Base-by-base conservation (phyloP, 2,113 vertebrate species). In the Takifugu flavidus region DNA sequence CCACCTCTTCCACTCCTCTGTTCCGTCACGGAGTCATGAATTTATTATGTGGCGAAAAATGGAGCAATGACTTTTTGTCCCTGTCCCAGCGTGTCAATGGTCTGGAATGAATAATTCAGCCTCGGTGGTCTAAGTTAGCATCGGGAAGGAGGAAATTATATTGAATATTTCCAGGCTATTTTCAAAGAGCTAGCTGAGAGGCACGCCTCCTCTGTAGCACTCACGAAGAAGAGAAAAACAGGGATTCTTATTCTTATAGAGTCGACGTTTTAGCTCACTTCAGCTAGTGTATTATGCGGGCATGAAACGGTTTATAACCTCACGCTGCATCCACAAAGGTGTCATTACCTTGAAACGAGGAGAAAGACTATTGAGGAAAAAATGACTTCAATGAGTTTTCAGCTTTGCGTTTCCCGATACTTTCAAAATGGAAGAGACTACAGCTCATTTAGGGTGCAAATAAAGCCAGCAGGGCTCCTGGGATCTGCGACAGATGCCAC, bases 41-140 rank as follows among this genome's bases (percentile, higher is more conserved):
- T 88, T 86, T 82, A 86, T 89, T 80, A 88, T 89, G 80, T 2
- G 82, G 82, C 84, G 87, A 83, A 77, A 87, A 87, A 88, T 85
- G 77, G 84, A 86, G 82, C 80, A 67, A 86, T 78, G 75, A 78
- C 75, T 87, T 78, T 84, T 83, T 80, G 80, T 89, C 82, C 67
- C 51, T 34, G 51, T 77, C 53, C 3, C 75, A 43, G 73, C 79
- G 76, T 87, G 82, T 81, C 83, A 82, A 81, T 84, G 87, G 80
- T 80, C 82, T 55, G 60, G 44, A 83, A 86, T 88, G 66, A 88
- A 89, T 88, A 77, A 87, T 89, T 82, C 78, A 89, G 60, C 27
- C 61, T 47, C 65, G 44, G 52, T 74, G 78, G 73, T 80, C 74
- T 78, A 82, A 86, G 85, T 86, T 82, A 78, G 80, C 78, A 87